Conservation (phyloP, 2,113 vertebrate species). For the Steatornis caripensis region DNA sequence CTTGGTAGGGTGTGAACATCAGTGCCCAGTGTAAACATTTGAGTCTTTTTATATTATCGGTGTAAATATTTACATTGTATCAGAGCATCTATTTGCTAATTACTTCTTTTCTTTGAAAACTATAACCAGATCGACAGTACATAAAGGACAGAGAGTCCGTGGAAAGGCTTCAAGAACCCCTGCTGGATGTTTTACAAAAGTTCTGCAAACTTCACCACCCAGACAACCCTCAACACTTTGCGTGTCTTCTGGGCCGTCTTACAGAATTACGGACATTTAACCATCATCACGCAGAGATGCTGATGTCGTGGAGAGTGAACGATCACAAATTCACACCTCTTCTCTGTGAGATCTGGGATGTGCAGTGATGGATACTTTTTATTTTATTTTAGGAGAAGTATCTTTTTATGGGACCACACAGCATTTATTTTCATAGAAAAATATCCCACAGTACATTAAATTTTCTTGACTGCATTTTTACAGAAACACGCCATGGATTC, state of each 20-base stretch:
- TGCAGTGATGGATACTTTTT: slow-evolving; percentile 75
- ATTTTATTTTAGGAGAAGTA: background rate
- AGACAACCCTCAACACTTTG: slow-evolving; percentile 91
- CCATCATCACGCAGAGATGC: slow-evolving; percentile 93
- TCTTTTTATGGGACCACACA: slow-evolving; percentile 10
- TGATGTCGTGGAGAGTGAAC: slow-evolving; percentile 91
- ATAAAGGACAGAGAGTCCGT: slow-evolving; percentile 89
- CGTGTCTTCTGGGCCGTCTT: slow-evolving; percentile 91
- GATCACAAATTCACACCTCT: slow-evolving; percentile 97
- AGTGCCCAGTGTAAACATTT: background rate
- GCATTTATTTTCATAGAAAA: background rate
- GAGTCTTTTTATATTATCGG: background rate
- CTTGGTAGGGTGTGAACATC: background rate
- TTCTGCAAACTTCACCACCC: slow-evolving; percentile 87
- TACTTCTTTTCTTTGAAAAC: background rate
- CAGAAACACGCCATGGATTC: background rate
- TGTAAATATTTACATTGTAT: background rate
- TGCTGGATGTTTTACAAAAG: slow-evolving; percentile 89
- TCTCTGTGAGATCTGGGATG: slow-evolving; percentile 98
- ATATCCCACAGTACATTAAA: background rate
- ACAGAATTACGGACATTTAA: slow-evolving; percentile 94
- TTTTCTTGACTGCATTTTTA: slow-evolving; percentile 53
- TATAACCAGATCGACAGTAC: slow-evolving; percentile 85
- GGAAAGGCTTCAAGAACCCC: slow-evolving; percentile 90
- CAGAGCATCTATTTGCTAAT: background rate